A percentile compares a stretch with the other conserved stretches of the same genome.
phyloP scores from a whole-genome alignment of 2,888 invertebrate species.

The Pristionchus mayeri region DNA sequence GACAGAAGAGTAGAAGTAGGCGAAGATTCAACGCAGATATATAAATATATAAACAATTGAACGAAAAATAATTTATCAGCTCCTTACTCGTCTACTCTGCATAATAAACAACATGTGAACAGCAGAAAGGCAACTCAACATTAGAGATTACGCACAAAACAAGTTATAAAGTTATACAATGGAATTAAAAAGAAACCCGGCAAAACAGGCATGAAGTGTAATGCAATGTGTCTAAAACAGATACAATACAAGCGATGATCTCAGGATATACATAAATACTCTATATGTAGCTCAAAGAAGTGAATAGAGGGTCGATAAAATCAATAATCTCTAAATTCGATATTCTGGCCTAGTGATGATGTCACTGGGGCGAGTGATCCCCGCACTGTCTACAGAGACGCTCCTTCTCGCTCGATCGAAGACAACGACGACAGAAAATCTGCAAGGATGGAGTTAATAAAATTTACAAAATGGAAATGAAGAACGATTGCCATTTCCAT shows the following conservation, averaged over 20 bases:
- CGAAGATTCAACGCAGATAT: no score
- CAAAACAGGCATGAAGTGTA: background rate
- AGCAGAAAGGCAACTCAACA: background rate
- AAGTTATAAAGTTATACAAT: constrained; percentile 11
- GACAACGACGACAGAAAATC: constrained; percentile 42
- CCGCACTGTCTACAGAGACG: constrained; percentile 41
- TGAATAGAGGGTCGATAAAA: background rate
- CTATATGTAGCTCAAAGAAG: constrained; percentile 34
- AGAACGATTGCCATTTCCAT: no score
- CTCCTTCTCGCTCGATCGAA: constrained; percentile 17
- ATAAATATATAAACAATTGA: background rate
- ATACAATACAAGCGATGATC: background rate
- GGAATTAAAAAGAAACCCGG: background rate
- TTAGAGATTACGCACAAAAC: background rate
- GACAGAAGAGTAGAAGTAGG: no score
- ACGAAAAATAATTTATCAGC: constrained; percentile 8
- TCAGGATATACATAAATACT: background rate
- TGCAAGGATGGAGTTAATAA: background rate
- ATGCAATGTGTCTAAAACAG: background rate
- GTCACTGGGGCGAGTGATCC: constrained; percentile 25
- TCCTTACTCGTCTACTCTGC: constrained; percentile 9
- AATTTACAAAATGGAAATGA: background rate
- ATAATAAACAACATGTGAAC: constrained; percentile 1
- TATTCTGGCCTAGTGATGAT: background rate
- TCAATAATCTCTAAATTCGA: background rate